Evolutionary conservation across 2,888 invertebrate genomes (phyloP).

Genomic region (Sceliomorpha sp.): DNA sequence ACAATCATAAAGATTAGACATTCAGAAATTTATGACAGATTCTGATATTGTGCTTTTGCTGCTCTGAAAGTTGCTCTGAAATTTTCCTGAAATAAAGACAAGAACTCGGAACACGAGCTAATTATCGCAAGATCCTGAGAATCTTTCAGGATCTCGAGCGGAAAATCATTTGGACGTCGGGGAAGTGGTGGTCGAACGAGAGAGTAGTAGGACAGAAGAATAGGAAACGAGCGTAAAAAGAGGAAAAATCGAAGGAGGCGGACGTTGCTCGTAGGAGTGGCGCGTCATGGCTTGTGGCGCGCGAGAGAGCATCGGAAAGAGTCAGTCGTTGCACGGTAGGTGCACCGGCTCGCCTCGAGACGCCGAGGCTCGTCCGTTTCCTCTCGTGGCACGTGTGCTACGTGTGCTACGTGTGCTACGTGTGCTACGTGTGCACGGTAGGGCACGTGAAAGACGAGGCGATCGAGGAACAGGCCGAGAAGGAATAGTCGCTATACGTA

Average conservation of each 20-base stretch:
- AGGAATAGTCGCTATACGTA: conserved; percentile 1
- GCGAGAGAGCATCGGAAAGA: conserved; percentile 62
- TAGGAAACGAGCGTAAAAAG: conserved; percentile 23
- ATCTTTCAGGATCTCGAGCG: too few species aligned
- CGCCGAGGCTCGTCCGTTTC: conserved; percentile 37
- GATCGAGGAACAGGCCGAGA: conserved; percentile 15
- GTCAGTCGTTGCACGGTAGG: conserved; percentile 56
- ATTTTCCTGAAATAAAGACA: too few species aligned
- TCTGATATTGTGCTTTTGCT: too few species aligned
- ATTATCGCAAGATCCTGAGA: too few species aligned
- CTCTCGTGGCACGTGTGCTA: conserved; percentile 44
- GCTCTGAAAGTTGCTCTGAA: too few species aligned
- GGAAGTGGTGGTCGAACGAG: too few species aligned
- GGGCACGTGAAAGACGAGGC: conserved; percentile 24
- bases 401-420: conserved; percentile 17
- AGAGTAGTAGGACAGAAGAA: too few species aligned
- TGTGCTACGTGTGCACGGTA: conserved; percentile 17
- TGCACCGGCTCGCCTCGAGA: conserved; percentile 61
- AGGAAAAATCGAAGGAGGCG: conserved; percentile 44
- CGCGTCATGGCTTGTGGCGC: conserved; percentile 53
- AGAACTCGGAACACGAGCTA: too few species aligned
- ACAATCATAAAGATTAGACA: too few species aligned
- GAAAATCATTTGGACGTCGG: background rate
- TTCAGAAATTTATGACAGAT: too few species aligned
- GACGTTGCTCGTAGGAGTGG: conserved; percentile 60